Evolutionary conservation across 1,140 invertebrate species (phyloP), one percentile per base, ranked within the genome.

Genomic region (Heliothis virescens): DNA sequence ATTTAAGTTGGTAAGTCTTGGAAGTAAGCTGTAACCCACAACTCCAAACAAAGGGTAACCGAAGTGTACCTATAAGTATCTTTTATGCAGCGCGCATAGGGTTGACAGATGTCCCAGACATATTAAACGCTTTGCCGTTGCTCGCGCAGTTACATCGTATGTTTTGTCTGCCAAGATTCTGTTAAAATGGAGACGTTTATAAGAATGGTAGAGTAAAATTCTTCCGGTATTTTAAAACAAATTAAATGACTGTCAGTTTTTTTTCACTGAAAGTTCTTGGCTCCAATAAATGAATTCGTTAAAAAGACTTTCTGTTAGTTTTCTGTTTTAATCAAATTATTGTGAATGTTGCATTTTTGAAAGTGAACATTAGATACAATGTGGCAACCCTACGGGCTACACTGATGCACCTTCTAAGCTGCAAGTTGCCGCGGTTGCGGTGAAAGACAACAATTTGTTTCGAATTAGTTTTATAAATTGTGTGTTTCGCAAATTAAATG

Each of bases 401-500:
- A 69, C 48, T n/a, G 67, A 53, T 53, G 67, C 29, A n/a, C 18
- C 18, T 41, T 18, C 47, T 21, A 52, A 71, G 47, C 47, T 53
- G 13, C 47, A 13, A 59, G 16, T 26, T 60, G 74, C 78, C 55
- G 87, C 81, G 80, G 81, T 86, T 89, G 86, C 82, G 84, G 84
- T 86, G 67, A 79, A 85, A 86, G 83, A 84, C 84, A 84, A 29
- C 80, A 74, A 89, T 87, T 89, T 83, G 75, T 74, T 80, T 80
- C 73, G 82, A 88, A 89, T 88, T 83, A 82, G 82, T 85, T 90
- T 87, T 82, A 85, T 82, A 85, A 86, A 89, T 88, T 86, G 80
- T 80, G 59, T 84, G 82, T 88, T 87, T 82, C 81, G 79, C 85
- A 88, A 90, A 87, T 86, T 87, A 89, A 88, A 87, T 86, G 81